Base-by-base conservation (phyloP, 2,113 vertebrate species). In the Balaeniceps rex region DNA sequence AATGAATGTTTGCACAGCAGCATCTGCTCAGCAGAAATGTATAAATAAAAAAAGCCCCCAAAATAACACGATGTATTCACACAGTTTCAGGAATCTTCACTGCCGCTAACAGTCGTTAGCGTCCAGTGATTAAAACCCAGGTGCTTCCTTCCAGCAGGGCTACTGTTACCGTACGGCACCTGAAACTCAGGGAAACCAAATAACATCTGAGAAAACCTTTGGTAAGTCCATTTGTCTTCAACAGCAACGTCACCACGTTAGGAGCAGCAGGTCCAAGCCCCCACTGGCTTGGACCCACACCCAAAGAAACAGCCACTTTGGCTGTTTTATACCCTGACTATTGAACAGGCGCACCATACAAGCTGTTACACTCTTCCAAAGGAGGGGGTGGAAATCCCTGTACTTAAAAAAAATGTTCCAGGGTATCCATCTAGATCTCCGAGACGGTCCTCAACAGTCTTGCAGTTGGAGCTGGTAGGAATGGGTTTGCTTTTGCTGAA, bases 21-120 rank as follows among this genome's bases (percentile, higher is more conserved):
- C 91, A 89, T 94, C 74, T 96, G 82, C 70, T 89, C 94, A 94
- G 87, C 70, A 94, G 87, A 94, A 94, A 93, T 17, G 49, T 58
- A 91, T 89, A 94, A 93, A 91, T 89, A 85, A 77, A 93, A 75
- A 76, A 72, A 57, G 42, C 12, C 77, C 85, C 83, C 88, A 88
- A 38, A 89, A 89, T 69, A 96, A 88, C 66, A 61, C 0, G 0
- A 81, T 71, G 46, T 31, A 77, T 79, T 92, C 94, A 82, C 69
- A 81, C 23, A 80, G 81, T 69, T 94, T 83, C 52, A 82, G 92
- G 70, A 93, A 83, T 91, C 63, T 47, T 91, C 57, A 36, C n/a
- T 72, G 63, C 2, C 9, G 57, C 65, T 71, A 78, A 65, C 3
- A 68, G 46, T 42, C 1, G 0, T 76, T 76, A 68, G 22, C 3